These are phyloP conservation scores for Helogale parvula DNA, from an alignment of 2,113 vertebrate species.

Conservation along the genomic window DNA sequence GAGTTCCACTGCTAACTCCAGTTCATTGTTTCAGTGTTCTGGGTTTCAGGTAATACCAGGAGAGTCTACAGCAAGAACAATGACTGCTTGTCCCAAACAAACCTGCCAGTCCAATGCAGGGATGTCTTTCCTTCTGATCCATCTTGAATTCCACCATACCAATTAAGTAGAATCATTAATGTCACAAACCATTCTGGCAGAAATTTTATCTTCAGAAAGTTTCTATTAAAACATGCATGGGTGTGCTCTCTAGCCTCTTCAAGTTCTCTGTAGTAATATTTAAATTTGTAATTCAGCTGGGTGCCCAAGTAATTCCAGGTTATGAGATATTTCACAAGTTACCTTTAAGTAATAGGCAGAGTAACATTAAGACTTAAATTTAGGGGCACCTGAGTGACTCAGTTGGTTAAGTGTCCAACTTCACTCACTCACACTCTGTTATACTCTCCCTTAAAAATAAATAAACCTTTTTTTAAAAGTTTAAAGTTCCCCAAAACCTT, in stretches of 20 bases:
- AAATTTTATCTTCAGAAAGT: neutral
- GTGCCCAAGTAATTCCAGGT: neutral
- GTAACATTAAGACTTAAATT: constrained; percentile 1
- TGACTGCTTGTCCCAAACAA: neutral
- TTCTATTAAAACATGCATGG: neutral
- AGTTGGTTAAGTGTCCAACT: too few species aligned
- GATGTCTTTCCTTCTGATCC: neutral
- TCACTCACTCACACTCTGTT: rapidly evolving
- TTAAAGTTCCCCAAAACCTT: neutral
- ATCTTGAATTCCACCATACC: neutral
- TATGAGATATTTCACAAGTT: neutral
- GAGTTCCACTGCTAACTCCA: neutral
- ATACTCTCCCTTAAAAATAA: too few species aligned
- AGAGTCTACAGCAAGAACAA: neutral
- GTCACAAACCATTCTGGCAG: neutral
- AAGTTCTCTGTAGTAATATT: neutral
- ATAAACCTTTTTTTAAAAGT: too few species aligned
- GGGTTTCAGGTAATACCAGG: neutral
- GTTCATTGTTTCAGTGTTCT: neutral
- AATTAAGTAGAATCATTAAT: constrained; percentile 29
- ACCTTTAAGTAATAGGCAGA: neutral
- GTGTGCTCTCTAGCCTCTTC: neutral
- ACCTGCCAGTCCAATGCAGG: neutral
- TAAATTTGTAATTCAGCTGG: neutral
- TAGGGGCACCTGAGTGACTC: too few species aligned